phyloP scores from a whole-genome alignment of 2,888 invertebrate genomes.

The Pegoplata infirma region DNA sequence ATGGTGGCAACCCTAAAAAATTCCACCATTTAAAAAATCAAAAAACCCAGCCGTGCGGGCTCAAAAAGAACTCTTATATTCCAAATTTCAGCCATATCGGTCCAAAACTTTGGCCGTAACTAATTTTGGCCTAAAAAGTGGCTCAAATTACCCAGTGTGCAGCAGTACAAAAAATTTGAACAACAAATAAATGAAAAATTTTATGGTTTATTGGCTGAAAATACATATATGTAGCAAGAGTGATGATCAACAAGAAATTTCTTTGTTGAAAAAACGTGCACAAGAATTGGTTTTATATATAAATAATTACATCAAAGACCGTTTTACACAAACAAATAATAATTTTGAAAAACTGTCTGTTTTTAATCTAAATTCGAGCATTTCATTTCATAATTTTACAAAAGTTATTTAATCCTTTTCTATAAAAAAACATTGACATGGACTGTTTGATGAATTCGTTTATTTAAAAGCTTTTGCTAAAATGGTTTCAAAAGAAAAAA shows the following conservation, averaged over 20 bases:
- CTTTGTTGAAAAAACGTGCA: conserved; percentile 19
- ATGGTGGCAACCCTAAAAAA: too few species aligned
- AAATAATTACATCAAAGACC: too few species aligned
- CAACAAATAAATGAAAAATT: conserved; percentile 13
- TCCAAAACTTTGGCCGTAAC: too few species aligned
- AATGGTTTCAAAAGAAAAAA: conserved; percentile 19
- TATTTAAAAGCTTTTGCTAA: conserved; percentile 20
- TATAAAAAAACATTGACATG: conserved; percentile 24
- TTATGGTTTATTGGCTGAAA: conserved; percentile 26
- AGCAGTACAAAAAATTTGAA: conserved; percentile 19
- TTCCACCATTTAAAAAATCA: too few species aligned
- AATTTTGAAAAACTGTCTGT: not conserved
- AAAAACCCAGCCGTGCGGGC: too few species aligned
- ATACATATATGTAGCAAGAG: conserved; percentile 1
- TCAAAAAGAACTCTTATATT: too few species aligned
- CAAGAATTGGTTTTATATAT: not conserved
- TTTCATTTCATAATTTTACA: not conserved
- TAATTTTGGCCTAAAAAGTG: too few species aligned
- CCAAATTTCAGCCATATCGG: too few species aligned
- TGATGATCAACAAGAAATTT: conserved; percentile 7
- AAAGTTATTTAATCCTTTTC: too few species aligned
- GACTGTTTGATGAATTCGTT: conserved; percentile 23
- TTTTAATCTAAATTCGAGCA: conserved; percentile 2
- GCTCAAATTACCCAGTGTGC: too few species aligned
- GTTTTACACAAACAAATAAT: not conserved